Evolutionary conservation across 92 coral and sea anemone genomes (phyloP), one percentile per base, ranked within the genome.

Genomic region (Phenganax subtilis): DNA sequence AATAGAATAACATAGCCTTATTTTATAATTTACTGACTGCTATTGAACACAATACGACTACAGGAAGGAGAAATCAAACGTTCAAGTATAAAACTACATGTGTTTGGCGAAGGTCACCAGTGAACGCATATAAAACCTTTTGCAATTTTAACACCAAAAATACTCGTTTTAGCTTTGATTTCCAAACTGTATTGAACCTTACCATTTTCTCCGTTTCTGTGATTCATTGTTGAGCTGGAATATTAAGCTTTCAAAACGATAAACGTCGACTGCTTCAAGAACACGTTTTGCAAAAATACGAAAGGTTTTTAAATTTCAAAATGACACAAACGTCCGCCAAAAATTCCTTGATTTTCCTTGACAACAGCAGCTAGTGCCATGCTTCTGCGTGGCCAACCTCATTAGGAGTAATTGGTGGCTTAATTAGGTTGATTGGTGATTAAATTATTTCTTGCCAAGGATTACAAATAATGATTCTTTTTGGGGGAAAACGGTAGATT

Each of bases 271-370:
- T 55, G n/a, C 10, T 27, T 53, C 27, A 16, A 53, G 10, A 20
- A 53, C 62, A 71, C 51, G 73, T 68, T 68, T 29, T 9, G 54
- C 76, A 5, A 12, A 25, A 25, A 71, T 30, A 71, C 14, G 20
- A 55, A 76, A 55, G 6, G 20, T 57, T 75, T n/a, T 44, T 55
- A 27, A 55, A 31, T 29, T 54, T 76, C 37, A 10, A 57, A 76
- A 76, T 17, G 68, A 76, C 81, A 67, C 81, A 54, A 64, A 64
- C 27, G 1, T 64, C 70, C 70, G 70, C 81, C 81, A 55, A 55
- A 59, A 59, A 0, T 76, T 29, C 68, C 52, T 55, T 20, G 25
- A 54, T 59, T 68, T 77, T 77, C 71, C 82, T 58, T 77, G 82
- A 77, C 82, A 60, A 76, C 67, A 61, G 25, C 8, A 6, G 14